Base-by-base conservation (phyloP, 1,140 invertebrate species). In the Papilio helenus region DNA sequence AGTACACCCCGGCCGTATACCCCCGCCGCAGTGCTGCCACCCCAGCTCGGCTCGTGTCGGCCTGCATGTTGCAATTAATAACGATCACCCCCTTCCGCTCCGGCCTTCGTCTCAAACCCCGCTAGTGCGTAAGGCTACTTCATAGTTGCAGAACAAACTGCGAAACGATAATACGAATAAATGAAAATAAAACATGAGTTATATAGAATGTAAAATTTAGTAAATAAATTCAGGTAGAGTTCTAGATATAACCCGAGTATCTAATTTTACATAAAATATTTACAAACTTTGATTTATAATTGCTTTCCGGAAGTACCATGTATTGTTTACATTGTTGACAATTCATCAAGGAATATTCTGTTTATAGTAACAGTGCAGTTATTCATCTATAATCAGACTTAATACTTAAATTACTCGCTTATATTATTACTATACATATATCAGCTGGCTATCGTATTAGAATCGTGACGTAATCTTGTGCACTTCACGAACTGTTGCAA, bases 1-100 rank as follows among this genome's bases (percentile, higher is more conserved):
- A 90, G 89, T 92, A 90, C 85, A 77, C 88, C 89, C 86, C 81
- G 74, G 80, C 85, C 84, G 86, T 85, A 80, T 83, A 83, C 88
- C 85, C 87, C 84, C 51, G 79, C 55, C 82, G 81, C 80, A 79
- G 74, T 77, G 42, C 61, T 65, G 46, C 49, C 51, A 79, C 84
- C 83, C 82, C 81, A 83, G 78, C 78, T 81, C 82, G 79, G 49
- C 81, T 80, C 81, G 71, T 71, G 80, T 77, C 80, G 80, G 42
- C 58, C 76, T 84, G 86, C 82, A 86, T 84, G 79, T 79, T 83
- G 83, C 81, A 86, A 73, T 86, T 83, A 85, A 86, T 83, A 86
- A 81, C 80, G 76, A 34, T 29, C 16, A 49, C 46, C 74, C 51
- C 46, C 74, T 23, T 18, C 51, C 51, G 3, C 51, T 23, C 26